Evolutionary conservation across 2,113 vertebrate genomes (phyloP).

Genomic region (Salvator merianae): DNA sequence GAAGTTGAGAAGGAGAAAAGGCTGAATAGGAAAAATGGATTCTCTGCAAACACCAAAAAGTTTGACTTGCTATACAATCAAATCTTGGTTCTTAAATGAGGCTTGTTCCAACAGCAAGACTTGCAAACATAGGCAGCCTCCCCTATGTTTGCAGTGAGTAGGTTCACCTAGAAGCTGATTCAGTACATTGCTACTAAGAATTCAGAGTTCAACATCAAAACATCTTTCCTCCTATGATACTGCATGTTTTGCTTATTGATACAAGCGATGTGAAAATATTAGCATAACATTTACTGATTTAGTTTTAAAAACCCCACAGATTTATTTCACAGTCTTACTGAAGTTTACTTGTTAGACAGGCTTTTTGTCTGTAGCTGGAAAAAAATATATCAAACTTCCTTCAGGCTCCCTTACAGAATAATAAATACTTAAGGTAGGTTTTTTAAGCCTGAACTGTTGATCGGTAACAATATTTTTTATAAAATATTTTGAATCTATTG

Average conservation of each 20-base stretch:
- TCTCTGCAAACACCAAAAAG: too few species aligned
- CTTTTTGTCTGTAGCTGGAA: constrained; percentile 1
- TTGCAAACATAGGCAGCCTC: too few species aligned
- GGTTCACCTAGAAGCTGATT: neutral
- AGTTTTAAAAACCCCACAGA: constrained; percentile 21
- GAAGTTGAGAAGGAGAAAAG: too few species aligned
- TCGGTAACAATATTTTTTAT: constrained; percentile 11
- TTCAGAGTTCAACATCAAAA: neutral
- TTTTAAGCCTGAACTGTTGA: constrained; percentile 12
- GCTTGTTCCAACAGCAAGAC: too few species aligned
- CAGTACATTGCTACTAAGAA: neutral
- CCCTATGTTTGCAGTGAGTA: too few species aligned
- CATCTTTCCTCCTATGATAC: neutral
- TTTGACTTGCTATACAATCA: too few species aligned
- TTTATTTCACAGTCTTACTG: neutral
- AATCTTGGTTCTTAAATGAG: too few species aligned
- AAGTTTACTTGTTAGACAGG: neutral
- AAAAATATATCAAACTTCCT: constrained; percentile 24
- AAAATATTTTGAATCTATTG: constrained; percentile 2
- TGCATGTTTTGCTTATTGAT: neutral
- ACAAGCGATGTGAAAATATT: neutral
- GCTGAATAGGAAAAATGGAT: too few species aligned
- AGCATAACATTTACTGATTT: neutral
- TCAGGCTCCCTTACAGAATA: neutral
- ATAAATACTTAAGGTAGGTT: constrained; percentile 14